These are phyloP conservation scores for Phymorhynchus buccinoides DNA, from an alignment of 1,140 invertebrate species.

Conservation along the genomic window DNA sequence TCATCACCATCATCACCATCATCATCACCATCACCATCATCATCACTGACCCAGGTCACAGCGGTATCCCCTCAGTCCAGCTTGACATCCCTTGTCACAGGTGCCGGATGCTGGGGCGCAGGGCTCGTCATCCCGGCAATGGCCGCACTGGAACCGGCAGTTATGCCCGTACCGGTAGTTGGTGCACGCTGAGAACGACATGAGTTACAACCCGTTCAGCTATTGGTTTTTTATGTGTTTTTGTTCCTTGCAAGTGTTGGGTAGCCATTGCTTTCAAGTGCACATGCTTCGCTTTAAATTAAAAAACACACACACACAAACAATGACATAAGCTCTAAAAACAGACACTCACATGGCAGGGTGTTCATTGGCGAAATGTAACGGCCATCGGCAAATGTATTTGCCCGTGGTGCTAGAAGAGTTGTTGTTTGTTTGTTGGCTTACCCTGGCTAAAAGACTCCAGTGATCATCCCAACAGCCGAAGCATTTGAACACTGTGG, in stretches of 20 bases:
- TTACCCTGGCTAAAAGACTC: no score
- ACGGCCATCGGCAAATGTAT: no score
- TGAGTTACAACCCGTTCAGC: neutral
- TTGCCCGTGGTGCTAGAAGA: no score
- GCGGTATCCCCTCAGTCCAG: slow-evolving; percentile 50
- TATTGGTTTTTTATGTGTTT: neutral
- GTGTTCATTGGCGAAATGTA: no score
- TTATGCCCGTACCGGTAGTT: slow-evolving; percentile 52
- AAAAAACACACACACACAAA: neutral
- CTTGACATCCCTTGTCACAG: slow-evolving; percentile 56
- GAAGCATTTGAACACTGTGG: no score
- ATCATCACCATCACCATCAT: neutral
- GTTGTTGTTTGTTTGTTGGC: no score
- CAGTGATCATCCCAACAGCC: no score
- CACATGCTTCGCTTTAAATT: neutral
- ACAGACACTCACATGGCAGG: neutral
- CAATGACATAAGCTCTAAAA: neutral
- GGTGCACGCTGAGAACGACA: slow-evolving; percentile 49
- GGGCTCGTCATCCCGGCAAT: slow-evolving; percentile 54
- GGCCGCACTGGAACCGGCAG: slow-evolving; percentile 56
- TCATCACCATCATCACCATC: neutral
- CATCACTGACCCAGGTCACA: slow-evolving; percentile 53
- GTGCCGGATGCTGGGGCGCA: slow-evolving; percentile 54
- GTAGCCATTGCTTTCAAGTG: no score
- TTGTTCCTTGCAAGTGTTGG: no score